Base-by-base conservation (phyloP, 2,797 vertebrate genomes). In the Diglossa cyanea region DNA sequence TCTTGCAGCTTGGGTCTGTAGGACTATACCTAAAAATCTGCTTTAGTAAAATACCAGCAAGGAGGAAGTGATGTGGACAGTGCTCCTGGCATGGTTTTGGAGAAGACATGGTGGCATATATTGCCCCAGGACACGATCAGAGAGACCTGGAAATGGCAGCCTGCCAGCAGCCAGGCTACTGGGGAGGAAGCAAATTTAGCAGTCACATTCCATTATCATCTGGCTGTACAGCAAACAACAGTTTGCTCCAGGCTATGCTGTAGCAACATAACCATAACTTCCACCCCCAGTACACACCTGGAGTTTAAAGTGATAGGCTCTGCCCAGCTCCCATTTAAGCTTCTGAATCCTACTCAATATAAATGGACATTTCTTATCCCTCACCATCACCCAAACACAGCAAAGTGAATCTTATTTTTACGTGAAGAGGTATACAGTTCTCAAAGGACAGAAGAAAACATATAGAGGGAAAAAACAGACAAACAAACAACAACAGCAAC, bases 161-260 rank as follows among this genome's bases (percentile, higher is more conserved):
- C n/a, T 37, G 16, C 1, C 1, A 10, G 6, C 2, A 45, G 13
- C 25, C 47, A 24, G 35, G 21, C n/a, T 55, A 1, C 3, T 31
- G 33, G 11, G 26, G 14, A 57, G 19, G 25, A 55, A 48, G 10
- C 0, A 1, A 94, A 72, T 57, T 72, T 21, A 61, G 19, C 21
- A 42, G 55, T 35, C 44, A 33, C 5, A 25, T 31, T 54, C 14
- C 25, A 17, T 17, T 3, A 7, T n/a, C 18, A 6, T 5, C 33
- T 55, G 57, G 6, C 28, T 81, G 33, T 9, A 9, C 1, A 26
- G 31, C 62, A 91, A 28, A 55, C 35, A 50, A 7, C 26, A 42
- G 31, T 31, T 26, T 58, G 17, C 30, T 74, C 20, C 26, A 66
- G 63, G 9, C 28, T 25, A 9, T 11, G 20, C 11, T 47, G 60